These are phyloP conservation scores for Nothobranchius furzeri DNA, from an alignment of 2,113 vertebrate genomes.

Conservation along the genomic window DNA sequence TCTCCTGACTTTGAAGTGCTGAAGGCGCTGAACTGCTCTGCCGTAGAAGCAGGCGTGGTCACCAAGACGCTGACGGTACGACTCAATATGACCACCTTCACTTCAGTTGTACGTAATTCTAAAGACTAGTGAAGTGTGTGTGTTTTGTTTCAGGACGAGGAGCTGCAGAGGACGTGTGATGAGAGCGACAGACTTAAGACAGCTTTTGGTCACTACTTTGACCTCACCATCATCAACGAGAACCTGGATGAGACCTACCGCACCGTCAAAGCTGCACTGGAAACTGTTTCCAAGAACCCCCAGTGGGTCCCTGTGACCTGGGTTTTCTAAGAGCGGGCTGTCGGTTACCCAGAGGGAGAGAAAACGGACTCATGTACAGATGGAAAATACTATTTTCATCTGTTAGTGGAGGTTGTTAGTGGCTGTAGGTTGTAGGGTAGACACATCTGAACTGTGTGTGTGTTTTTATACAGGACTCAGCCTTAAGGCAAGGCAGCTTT, in stretches of 20 bases:
- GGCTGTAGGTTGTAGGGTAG: neutral
- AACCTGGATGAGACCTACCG: constrained; percentile 90
- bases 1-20: constrained; percentile 88
- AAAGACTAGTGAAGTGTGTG: neutral
- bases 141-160: constrained; percentile 80
- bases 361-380: neutral
- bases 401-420: neutral
- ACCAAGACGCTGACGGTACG: constrained; percentile 87
- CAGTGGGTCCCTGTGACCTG: constrained; percentile 96
- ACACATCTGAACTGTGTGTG: neutral
- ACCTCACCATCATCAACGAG: constrained; percentile 89
- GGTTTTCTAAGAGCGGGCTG: constrained; percentile 84
- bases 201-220: constrained; percentile 91
- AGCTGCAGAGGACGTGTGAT: constrained; percentile 86
- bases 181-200: constrained; percentile 89
- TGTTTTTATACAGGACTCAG: neutral
- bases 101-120: neutral
- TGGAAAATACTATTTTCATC: neutral
- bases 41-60: constrained; percentile 84
- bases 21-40: constrained; percentile 89
- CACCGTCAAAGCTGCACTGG: constrained; percentile 84
- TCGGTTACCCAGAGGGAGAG: too few species aligned
- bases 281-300: constrained; percentile 84
- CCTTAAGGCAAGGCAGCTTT: too few species aligned
- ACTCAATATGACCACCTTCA: neutral